A percentile compares a stretch with the other conserved stretches of the same genome.
Evolutionary conservation across 2,113 vertebrate species (phyloP).

Genomic region (Mus pahari): DNA sequence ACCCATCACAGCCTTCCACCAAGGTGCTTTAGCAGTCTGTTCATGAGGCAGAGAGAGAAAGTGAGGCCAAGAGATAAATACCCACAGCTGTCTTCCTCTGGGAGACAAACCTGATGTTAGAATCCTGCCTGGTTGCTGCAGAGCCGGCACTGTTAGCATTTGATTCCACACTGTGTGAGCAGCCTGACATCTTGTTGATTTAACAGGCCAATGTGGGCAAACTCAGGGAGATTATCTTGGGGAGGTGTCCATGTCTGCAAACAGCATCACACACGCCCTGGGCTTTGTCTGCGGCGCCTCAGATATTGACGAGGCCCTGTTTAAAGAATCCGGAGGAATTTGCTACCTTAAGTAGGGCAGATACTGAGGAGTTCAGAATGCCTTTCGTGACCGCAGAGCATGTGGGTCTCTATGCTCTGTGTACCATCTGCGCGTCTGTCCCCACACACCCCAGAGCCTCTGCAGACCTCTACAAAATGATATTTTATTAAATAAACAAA

Average conservation of each 20-base stretch:
- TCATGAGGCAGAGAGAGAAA: background rate
- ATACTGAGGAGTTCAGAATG: background rate
- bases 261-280: slow-evolving; percentile 43
- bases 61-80: background rate
- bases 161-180: background rate
- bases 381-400: fast-evolving
- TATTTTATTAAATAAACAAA: slow-evolving; percentile 86
- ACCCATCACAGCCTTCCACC: background rate
- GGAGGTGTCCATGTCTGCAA: slow-evolving; percentile 1
- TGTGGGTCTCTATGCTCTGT: fast-evolving
- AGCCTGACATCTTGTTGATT: slow-evolving; percentile 44
- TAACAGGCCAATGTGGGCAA: slow-evolving; percentile 48
- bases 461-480: background rate
- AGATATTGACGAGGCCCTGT: background rate
- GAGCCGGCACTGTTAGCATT: fast-evolving
- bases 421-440: fast-evolving
- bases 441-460: background rate
- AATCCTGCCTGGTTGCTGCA: background rate
- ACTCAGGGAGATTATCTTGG: slow-evolving; percentile 52
- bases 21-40: background rate
- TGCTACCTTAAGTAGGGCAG: fast-evolving
- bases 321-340: background rate
- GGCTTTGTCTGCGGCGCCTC: background rate
- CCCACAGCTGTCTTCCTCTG: background rate
- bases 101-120: background rate